A percentile compares a stretch with the other conserved stretches of the same genome.
phyloP scores from a whole-genome alignment of 1,140 invertebrate species.

The Aphis craccivora region DNA sequence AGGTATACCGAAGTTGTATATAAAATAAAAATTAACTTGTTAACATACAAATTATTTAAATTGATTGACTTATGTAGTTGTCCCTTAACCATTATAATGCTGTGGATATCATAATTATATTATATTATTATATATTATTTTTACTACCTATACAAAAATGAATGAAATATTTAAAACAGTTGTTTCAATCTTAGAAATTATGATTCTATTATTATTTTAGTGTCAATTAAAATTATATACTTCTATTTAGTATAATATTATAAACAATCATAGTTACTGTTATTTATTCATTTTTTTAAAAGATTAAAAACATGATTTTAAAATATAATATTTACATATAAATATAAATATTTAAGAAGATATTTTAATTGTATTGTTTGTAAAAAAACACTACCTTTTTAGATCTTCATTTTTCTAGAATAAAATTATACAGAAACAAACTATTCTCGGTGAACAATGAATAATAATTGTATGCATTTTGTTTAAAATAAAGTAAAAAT shows the following conservation, averaged over 20 bases:
- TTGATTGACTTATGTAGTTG: neutral
- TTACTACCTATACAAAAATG: neutral
- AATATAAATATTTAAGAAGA: neutral
- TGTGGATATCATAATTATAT: neutral
- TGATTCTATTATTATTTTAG: neutral
- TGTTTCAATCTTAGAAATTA: neutral
- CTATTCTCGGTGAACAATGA: neutral
- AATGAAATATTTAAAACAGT: neutral
- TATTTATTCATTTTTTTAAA: neutral
- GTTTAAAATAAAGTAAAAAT: neutral
- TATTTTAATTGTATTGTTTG: neutral
- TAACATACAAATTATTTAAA: slow-evolving; percentile 22
- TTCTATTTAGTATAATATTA: neutral
- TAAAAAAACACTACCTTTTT: neutral
- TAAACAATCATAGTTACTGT: neutral
- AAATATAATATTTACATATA: neutral
- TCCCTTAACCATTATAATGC: neutral
- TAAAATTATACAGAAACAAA: neutral
- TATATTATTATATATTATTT: neutral
- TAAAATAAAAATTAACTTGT: neutral
- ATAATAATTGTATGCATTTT: neutral
- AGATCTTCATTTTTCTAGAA: neutral
- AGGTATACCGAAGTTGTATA: neutral
- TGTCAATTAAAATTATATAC: neutral
- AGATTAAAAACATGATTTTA: neutral